Conservation (phyloP, 2,888 invertebrate species). For the Phaedon cochleariae region DNA sequence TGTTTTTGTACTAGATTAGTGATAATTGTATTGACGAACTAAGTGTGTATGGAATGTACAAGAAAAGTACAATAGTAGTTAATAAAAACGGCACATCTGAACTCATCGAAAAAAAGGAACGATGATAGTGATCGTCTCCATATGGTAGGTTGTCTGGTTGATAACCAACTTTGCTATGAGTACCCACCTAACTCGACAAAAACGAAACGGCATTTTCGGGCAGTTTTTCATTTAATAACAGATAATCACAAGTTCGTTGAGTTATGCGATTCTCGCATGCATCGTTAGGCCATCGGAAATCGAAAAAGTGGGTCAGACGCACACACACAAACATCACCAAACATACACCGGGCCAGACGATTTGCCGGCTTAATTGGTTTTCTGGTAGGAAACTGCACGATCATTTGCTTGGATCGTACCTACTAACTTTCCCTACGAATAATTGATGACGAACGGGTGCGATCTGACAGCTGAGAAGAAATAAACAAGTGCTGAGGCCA, state of each 20-base stretch:
- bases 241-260: constrained; percentile 21
- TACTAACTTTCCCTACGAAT: constrained; percentile 41
- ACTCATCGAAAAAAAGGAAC: no score
- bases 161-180: no score
- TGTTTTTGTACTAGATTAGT: no score
- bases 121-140: no score
- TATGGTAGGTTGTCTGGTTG: no score
- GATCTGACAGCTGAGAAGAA: constrained; percentile 17
- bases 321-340: constrained; percentile 16
- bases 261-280: constrained; percentile 29
- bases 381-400: constrained; percentile 37
- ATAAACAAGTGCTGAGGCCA: not conserved
- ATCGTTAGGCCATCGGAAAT: constrained; percentile 27
- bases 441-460: constrained; percentile 25
- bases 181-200: not conserved
- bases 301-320: constrained; percentile 47
- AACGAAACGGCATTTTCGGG: not conserved
- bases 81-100: no score
- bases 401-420: constrained; percentile 29
- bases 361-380: constrained; percentile 51
- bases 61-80: no score
- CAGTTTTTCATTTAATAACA: constrained; percentile 15
- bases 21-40: no score
- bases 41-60: no score
- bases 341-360: constrained; percentile 45